These are phyloP conservation scores for Sycobia sp. DNA, from an alignment of 1,140 invertebrate species.

Conservation along the genomic window DNA sequence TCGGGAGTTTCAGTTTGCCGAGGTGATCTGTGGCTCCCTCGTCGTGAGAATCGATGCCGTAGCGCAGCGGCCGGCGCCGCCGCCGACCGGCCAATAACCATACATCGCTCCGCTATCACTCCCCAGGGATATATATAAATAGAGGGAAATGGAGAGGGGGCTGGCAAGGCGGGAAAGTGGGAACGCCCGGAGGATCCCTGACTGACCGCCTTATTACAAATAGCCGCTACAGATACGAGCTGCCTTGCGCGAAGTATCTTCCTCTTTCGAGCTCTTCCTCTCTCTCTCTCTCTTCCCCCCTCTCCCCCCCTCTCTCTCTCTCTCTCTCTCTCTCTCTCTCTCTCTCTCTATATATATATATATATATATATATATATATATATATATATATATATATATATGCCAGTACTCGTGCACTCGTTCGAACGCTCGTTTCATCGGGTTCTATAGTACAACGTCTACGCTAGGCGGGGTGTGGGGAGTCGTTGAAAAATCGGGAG, in stretches of 20 bases:
- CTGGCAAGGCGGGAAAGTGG: too few relatives aligned
- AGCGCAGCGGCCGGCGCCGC: background rate
- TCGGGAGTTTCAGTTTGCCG: slow-evolving; percentile 50
- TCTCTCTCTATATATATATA: too few relatives aligned
- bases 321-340: too few relatives aligned
- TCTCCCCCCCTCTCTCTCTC: too few relatives aligned
- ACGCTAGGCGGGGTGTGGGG: too few relatives aligned
- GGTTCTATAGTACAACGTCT: too few relatives aligned
- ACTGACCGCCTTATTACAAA: slow-evolving; percentile 44
- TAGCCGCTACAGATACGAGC: slow-evolving; percentile 32
- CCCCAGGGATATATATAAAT: slow-evolving; percentile 46
- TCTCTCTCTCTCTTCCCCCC: background rate
- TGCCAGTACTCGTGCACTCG: too few relatives aligned
- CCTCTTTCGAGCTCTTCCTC: background rate
- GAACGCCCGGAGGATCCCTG: too few relatives aligned
- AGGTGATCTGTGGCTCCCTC: slow-evolving; percentile 56
- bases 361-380: too few relatives aligned
- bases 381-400: too few relatives aligned
- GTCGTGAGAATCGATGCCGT: slow-evolving; percentile 55
- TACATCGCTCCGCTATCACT: slow-evolving; percentile 56
- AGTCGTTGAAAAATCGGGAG: slow-evolving; percentile 34
- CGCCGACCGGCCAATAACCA: slow-evolving; percentile 53
- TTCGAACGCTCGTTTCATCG: too few relatives aligned
- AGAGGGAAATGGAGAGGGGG: too few relatives aligned
- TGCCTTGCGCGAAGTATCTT: background rate